A percentile compares a stretch with the other conserved stretches of the same genome.
Conservation (phyloP, 1,140 invertebrate genomes). For the Ips nitidus region DNA sequence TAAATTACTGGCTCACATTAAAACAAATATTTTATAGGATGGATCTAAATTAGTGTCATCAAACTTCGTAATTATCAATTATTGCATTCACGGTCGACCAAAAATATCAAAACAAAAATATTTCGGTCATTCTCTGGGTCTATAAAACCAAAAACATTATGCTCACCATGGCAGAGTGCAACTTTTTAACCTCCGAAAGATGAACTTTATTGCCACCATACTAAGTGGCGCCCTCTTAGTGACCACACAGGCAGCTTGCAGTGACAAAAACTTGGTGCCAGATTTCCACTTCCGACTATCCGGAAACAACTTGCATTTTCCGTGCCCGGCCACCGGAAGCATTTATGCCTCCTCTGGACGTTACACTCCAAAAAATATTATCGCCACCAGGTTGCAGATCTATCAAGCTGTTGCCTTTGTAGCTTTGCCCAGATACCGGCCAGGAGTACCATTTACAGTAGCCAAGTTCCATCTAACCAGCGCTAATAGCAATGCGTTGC, state of each 20-base stretch:
- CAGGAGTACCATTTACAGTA: conserved; percentile 63
- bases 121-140: too few species aligned
- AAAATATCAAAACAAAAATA: too few species aligned
- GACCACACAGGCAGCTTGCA: too few species aligned
- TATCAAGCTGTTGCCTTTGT: conserved; percentile 60
- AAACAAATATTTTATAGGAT: conserved; percentile 25
- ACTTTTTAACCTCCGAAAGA: too few species aligned
- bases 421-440: conserved; percentile 58
- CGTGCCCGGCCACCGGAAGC: conserved; percentile 59
- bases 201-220: too few species aligned
- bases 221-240: too few species aligned
- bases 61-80: too few species aligned
- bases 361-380: conserved; percentile 60
- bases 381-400: conserved; percentile 63
- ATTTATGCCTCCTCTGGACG: conserved; percentile 60
- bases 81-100: too few species aligned
- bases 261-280: too few species aligned
- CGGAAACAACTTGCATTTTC: conserved; percentile 53
- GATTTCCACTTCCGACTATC: too few species aligned
- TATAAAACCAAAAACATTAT: too few species aligned
- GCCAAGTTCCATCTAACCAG: conserved; percentile 57
- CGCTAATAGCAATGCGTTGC: conserved; percentile 52
- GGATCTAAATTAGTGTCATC: not conserved
- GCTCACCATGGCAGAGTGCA: too few species aligned
- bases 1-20: not conserved